phyloP scores from a whole-genome alignment of 2,797 vertebrate species.

The Sebastes oblongus region DNA sequence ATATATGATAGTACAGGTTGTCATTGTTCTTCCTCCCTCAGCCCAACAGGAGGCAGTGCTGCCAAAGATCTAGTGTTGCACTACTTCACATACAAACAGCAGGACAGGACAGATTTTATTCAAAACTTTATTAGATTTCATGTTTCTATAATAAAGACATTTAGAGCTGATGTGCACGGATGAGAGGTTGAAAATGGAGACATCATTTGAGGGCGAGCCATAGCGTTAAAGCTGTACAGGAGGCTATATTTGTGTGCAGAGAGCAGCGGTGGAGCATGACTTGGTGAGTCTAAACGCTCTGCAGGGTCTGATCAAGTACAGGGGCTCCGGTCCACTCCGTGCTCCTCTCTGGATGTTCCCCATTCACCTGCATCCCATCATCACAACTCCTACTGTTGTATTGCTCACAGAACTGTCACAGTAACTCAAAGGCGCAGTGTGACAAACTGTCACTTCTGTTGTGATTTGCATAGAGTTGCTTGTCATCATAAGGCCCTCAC shows the following conservation, averaged over 20 bases:
- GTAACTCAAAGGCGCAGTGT: conserved; percentile 43
- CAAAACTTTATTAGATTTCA: conserved; percentile 75
- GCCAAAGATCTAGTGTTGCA: not conserved
- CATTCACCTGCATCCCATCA: conserved; percentile 41
- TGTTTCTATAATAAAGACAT: conserved; percentile 69
- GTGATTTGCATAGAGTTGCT: conserved; percentile 74
- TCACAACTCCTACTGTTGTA: conserved; percentile 33
- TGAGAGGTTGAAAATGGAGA: conserved; percentile 54
- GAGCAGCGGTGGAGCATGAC: conserved; percentile 47
- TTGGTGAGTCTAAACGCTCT: conserved; percentile 33
- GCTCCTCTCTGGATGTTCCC: conserved; percentile 47
- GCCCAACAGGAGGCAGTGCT: conserved; percentile 4
- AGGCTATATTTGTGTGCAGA: conserved; percentile 51
- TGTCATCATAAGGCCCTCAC: conserved; percentile 32
- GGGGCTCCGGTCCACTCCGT: conserved; percentile 41
- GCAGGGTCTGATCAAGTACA: conserved; percentile 37
- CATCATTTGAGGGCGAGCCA: conserved; percentile 45
- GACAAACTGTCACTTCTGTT: conserved; percentile 37
- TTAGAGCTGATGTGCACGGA: conserved; percentile 58
- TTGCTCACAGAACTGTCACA: conserved; percentile 60
- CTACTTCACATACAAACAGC: not conserved
- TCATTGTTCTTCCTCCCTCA: not conserved
- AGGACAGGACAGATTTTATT: conserved; percentile 35
- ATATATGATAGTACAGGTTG: not conserved
- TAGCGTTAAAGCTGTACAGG: conserved; percentile 44